Conservation (phyloP, 2,797 vertebrate species). For the Sebastes alutus region DNA sequence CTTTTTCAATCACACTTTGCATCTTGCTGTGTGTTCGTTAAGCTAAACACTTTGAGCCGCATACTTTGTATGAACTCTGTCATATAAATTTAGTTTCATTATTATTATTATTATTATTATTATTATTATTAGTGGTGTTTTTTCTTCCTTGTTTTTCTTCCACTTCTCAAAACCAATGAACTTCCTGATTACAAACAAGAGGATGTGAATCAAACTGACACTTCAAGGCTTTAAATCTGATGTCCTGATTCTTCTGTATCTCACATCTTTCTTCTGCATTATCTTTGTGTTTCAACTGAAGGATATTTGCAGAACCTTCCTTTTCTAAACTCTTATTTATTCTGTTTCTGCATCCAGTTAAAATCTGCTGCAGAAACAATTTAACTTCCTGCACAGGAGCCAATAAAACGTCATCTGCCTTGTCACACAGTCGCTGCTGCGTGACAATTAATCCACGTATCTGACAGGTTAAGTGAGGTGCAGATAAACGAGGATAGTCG, state of each 20-base stretch:
- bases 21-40: not conserved
- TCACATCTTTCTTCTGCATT: not conserved
- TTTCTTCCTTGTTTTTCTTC: not conserved
- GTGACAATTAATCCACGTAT: constrained; percentile 16
- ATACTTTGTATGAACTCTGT: not conserved
- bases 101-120: not conserved
- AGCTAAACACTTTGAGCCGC: not conserved
- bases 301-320: not conserved
- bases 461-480: constrained; percentile 29
- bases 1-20: not conserved
- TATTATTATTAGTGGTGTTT: not conserved
- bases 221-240: not conserved
- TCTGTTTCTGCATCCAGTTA: not conserved
- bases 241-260: not conserved
- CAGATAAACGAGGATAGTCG: not conserved
- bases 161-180: not conserved
- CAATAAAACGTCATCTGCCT: constrained; percentile 25
- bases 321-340: not conserved
- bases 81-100: not conserved
- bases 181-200: not conserved
- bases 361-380: constrained; percentile 11
- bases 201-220: not conserved
- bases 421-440: not conserved
- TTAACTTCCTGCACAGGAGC: constrained; percentile 5
- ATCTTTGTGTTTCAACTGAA: not conserved